Evolutionary conservation across 2,888 invertebrate species (phyloP).

Genomic region (Tenthredo amoena): DNA sequence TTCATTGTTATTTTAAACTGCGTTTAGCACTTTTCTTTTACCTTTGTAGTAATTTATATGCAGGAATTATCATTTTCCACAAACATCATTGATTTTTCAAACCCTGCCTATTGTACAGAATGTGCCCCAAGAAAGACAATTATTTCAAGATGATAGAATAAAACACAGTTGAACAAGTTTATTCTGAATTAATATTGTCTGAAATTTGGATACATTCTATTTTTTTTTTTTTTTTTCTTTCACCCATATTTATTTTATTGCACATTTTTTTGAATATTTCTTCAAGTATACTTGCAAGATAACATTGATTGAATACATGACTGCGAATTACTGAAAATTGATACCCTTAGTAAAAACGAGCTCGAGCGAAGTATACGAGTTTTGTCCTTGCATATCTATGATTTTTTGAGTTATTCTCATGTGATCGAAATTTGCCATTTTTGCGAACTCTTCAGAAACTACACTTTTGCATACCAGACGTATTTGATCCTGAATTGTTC

Average conservation of each 20-base stretch:
- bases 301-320: not conserved
- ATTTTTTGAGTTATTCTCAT: not conserved
- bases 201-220: not conserved
- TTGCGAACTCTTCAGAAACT: not conserved
- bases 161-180: not conserved
- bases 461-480: not conserved
- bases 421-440: not conserved
- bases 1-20: slow-evolving; percentile 9
- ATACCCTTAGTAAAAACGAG: not conserved
- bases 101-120: not conserved
- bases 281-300: not conserved
- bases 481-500: not conserved
- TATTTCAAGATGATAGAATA: not conserved
- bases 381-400: not conserved
- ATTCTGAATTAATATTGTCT: not conserved
- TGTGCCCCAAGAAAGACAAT: not conserved
- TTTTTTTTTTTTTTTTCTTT: not conserved
- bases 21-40: not conserved
- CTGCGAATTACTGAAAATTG: not conserved
- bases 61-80: not conserved
- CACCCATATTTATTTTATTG: not conserved
- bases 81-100: not conserved
- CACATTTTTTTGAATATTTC: not conserved
- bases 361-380: not conserved
- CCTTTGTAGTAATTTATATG: slow-evolving; percentile 23